Evolutionary conservation across 1,140 invertebrate genomes (phyloP).

Genomic region (Cherax destructor): DNA sequence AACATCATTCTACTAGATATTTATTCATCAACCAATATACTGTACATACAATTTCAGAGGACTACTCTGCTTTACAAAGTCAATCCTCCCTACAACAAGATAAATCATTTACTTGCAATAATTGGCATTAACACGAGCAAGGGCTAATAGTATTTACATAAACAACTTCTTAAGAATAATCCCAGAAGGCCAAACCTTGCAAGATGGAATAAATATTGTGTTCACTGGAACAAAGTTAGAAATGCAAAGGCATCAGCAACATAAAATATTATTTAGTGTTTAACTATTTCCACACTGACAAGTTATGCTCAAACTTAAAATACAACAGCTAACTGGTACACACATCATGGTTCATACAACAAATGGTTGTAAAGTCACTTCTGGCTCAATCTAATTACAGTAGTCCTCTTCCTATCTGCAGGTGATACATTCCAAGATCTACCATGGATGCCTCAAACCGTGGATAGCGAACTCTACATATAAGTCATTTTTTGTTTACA

Average conservation of each 20-base stretch:
- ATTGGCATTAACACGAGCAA: conserved; percentile 64
- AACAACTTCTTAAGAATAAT: conserved; percentile 63
- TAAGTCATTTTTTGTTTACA: too few species aligned
- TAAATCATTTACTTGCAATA: conserved; percentile 69
- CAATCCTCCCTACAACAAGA: conserved; percentile 65
- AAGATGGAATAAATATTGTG: conserved; percentile 45
- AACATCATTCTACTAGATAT: conserved; percentile 55
- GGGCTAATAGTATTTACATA: conserved; percentile 60
- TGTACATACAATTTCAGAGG: conserved; percentile 65
- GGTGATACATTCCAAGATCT: too few species aligned
- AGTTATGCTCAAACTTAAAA: background rate
- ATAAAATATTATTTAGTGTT: conserved; percentile 21
- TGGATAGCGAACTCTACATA: too few species aligned
- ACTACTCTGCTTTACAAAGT: conserved; percentile 51
- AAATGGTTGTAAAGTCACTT: background rate
- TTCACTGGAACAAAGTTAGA: conserved; percentile 13
- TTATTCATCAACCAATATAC: conserved; percentile 69
- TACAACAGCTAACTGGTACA: background rate
- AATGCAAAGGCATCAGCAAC: conserved; percentile 25
- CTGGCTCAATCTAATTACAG: background rate
- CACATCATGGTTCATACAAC: background rate
- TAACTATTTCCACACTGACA: background rate
- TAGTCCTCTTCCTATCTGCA: too few species aligned
- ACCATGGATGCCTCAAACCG: too few species aligned
- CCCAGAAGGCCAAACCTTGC: conserved; percentile 58